A percentile compares a stretch with the other conserved stretches of the same genome.
Evolutionary conservation across 2,113 vertebrate species (phyloP).

Genomic region (Heliornis fulica): DNA sequence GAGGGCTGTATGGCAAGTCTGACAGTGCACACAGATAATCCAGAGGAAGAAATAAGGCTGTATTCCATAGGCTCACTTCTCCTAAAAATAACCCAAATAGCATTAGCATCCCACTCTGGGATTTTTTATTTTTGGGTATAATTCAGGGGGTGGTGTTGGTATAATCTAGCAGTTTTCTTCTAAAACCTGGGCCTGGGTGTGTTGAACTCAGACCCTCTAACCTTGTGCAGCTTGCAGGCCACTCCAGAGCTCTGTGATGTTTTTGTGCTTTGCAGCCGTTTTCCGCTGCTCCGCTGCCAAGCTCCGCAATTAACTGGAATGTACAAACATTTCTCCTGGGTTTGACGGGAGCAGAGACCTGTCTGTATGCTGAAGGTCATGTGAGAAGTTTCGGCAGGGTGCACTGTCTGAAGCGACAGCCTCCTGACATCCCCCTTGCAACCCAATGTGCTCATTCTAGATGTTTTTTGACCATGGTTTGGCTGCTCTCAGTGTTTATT

Average conservation of each 20-base stretch:
- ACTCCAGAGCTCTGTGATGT: background rate
- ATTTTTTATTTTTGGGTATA: background rate
- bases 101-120: background rate
- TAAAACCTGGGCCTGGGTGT: background rate
- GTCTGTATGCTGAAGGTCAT: conserved; percentile 47
- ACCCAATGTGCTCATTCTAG: conserved; percentile 27
- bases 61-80: background rate
- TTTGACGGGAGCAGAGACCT: conserved; percentile 50
- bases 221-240: background rate
- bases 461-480: conserved; percentile 50
- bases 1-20: background rate
- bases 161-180: background rate
- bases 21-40: background rate
- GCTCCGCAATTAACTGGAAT: conserved; percentile 36
- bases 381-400: conserved; percentile 53
- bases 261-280: conserved; percentile 44
- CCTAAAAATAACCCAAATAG: background rate
- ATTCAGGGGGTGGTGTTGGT: background rate
- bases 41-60: background rate
- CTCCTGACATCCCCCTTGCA: conserved; percentile 48
- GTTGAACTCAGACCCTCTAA: background rate
- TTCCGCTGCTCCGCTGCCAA: conserved; percentile 9
- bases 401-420: conserved; percentile 57
- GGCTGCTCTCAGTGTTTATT: conserved; percentile 42
- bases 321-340: conserved; percentile 39